Evolutionary conservation across 2,113 vertebrate genomes (phyloP).

Genomic region (Oncorhynchus keta): DNA sequence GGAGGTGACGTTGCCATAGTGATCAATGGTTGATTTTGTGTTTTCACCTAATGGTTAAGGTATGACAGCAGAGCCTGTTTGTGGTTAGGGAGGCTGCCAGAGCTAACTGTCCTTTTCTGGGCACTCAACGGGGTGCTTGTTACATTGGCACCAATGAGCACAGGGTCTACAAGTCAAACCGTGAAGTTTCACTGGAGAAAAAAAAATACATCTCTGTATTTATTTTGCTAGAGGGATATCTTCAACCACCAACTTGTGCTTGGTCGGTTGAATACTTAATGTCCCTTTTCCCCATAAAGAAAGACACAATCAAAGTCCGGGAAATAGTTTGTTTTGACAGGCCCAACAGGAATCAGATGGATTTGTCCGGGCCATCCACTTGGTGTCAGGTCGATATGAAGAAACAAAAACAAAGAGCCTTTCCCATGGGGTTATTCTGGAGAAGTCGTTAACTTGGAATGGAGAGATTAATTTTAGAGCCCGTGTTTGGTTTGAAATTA

Average conservation of each 20-base stretch:
- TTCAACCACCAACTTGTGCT: too few relatives aligned
- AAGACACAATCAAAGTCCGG: conserved; percentile 34
- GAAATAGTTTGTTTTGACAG: conserved; percentile 44
- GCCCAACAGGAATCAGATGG: conserved; percentile 34
- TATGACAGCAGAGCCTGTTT: conserved; percentile 30
- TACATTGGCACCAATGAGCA: conserved; percentile 32
- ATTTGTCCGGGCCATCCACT: conserved; percentile 39
- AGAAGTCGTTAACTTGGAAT: conserved; percentile 58
- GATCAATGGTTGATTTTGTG: too few relatives aligned
- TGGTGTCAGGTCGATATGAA: conserved; percentile 52
- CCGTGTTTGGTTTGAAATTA: conserved; percentile 50
- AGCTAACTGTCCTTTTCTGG: not conserved
- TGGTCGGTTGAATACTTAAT: too few relatives aligned
- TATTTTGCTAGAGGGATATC: too few relatives aligned
- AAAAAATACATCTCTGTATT: not conserved
- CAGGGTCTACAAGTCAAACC: not conserved
- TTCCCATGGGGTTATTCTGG: conserved; percentile 47
- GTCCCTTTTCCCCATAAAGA: not conserved
- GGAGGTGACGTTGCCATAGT: too few relatives aligned
- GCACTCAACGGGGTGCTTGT: conserved; percentile 49
- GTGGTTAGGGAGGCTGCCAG: conserved; percentile 45
- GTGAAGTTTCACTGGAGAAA: not conserved
- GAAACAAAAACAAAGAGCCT: conserved; percentile 48
- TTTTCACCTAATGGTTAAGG: too few relatives aligned
- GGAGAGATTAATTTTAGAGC: conserved; percentile 50